Conservation (phyloP, 1,140 invertebrate species). For the Heliconius eleuchia region DNA sequence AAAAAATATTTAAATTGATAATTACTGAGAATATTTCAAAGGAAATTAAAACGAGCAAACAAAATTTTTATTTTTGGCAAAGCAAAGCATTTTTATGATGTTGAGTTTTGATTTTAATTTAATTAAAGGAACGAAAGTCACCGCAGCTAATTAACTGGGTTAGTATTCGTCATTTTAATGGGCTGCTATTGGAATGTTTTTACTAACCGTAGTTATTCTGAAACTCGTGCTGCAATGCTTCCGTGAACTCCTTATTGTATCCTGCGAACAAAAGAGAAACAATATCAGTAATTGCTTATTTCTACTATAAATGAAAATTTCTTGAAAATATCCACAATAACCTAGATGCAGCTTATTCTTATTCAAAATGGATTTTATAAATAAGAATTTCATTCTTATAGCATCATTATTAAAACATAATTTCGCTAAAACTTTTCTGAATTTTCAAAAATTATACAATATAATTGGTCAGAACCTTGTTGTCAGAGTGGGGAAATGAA, state of each 20-base stretch:
- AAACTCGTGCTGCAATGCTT: constrained; percentile 37
- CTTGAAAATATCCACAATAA: constrained; percentile 31
- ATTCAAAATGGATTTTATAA: constrained; percentile 1
- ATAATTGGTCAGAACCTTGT: background rate
- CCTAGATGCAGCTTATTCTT: constrained; percentile 4
- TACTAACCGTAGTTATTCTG: constrained; percentile 56
- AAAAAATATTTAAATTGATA: background rate
- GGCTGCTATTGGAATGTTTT: constrained; percentile 30
- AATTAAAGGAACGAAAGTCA: constrained; percentile 25
- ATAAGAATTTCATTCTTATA: constrained; percentile 9
- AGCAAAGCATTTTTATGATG: constrained; percentile 13
- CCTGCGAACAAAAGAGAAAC: constrained; percentile 53
- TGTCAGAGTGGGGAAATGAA: too few relatives aligned
- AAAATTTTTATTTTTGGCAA: background rate
- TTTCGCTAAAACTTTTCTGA: background rate
- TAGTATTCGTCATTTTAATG: constrained; percentile 22
- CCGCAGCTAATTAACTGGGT: constrained; percentile 38
- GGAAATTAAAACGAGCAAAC: background rate
- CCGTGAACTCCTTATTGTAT: constrained; percentile 43
- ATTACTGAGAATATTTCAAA: background rate
- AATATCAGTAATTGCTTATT: constrained; percentile 40
- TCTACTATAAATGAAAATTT: constrained; percentile 35
- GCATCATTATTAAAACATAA: background rate
- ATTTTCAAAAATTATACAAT: background rate
- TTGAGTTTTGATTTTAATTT: constrained; percentile 29